A percentile compares a stretch with the other conserved stretches of the same genome.
Conservation (phyloP, 37 sponge, comb jelly and placozoan species). For the Ianthella basta region DNA sequence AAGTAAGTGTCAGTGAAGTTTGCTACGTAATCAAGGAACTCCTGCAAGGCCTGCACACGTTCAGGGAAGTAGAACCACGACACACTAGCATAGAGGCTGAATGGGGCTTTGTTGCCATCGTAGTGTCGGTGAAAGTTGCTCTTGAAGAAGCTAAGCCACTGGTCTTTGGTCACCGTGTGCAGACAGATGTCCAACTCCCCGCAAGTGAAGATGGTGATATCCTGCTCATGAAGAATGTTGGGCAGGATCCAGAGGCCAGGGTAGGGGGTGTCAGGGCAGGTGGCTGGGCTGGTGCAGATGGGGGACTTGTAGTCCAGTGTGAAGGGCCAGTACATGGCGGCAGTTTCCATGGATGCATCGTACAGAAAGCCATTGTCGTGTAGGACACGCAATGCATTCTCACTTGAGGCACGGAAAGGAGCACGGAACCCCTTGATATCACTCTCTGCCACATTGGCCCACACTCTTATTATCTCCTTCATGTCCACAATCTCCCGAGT, state of each 20-base stretch:
- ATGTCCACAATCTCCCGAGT: slow-evolving; percentile 49
- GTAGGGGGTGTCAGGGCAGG: slow-evolving; percentile 52
- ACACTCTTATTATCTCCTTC: slow-evolving; percentile 38
- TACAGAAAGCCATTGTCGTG: slow-evolving; percentile 43
- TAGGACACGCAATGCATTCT: slow-evolving; percentile 39
- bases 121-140: slow-evolving; percentile 55
- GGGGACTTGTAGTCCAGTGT: slow-evolving; percentile 69
- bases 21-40: slow-evolving; percentile 46
- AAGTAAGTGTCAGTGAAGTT: slow-evolving; percentile 53
- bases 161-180: slow-evolving; percentile 15
- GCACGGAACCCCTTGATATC: slow-evolving; percentile 46
- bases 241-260: slow-evolving; percentile 65
- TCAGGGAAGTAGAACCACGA: slow-evolving; percentile 34
- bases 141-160: slow-evolving; percentile 45
- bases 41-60: slow-evolving; percentile 6
- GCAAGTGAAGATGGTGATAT: slow-evolving; percentile 15
- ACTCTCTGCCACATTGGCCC: slow-evolving; percentile 36
- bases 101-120: slow-evolving; percentile 53
- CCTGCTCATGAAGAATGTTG: slow-evolving; percentile 33
- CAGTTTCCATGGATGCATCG: slow-evolving; percentile 51
- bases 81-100: slow-evolving; percentile 50
- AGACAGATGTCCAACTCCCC: slow-evolving; percentile 43
- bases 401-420: slow-evolving; percentile 53
- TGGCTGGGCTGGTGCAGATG: slow-evolving; percentile 41
- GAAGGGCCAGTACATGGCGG: slow-evolving; percentile 54